These are phyloP conservation scores for Festucalex cinctus DNA, from an alignment of 2,113 vertebrate genomes.

Conservation along the genomic window DNA sequence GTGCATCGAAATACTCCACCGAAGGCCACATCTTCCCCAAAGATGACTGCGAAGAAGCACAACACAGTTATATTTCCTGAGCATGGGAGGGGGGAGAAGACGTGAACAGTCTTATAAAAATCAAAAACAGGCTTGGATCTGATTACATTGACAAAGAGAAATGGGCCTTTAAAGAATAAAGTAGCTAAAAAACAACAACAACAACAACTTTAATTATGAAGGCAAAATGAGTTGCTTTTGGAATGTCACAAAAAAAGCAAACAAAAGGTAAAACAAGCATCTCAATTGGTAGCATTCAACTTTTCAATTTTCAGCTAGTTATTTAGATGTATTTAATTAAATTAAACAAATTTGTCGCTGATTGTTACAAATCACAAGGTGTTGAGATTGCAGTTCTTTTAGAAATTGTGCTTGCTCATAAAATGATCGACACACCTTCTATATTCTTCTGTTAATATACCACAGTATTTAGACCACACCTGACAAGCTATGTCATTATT, in stretches of 20 bases:
- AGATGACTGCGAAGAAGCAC: slow-evolving; percentile 81
- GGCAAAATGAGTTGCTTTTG: neutral
- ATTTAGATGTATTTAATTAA: too few relatives aligned
- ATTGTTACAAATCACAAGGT: neutral
- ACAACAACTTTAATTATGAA: neutral
- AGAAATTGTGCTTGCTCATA: neutral
- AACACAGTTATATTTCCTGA: neutral
- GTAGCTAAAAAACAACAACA: neutral
- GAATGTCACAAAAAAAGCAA: neutral
- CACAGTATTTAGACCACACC: neutral
- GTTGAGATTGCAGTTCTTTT: neutral
- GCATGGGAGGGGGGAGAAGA: neutral
- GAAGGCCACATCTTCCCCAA: slow-evolving; percentile 97
- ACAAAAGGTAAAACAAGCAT: neutral
- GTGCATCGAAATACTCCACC: slow-evolving; percentile 99
- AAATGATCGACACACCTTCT: neutral
- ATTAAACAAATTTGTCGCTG: neutral
- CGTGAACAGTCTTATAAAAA: neutral
- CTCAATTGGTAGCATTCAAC: neutral
- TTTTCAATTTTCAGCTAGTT: neutral
- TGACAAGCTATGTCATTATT: neutral
- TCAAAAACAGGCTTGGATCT: neutral
- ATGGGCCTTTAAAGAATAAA: neutral
- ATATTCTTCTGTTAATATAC: neutral
- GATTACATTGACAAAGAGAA: neutral